phyloP scores from a whole-genome alignment of 2,113 vertebrate species.

The zebrafish (Danio rerio) region DNA sequence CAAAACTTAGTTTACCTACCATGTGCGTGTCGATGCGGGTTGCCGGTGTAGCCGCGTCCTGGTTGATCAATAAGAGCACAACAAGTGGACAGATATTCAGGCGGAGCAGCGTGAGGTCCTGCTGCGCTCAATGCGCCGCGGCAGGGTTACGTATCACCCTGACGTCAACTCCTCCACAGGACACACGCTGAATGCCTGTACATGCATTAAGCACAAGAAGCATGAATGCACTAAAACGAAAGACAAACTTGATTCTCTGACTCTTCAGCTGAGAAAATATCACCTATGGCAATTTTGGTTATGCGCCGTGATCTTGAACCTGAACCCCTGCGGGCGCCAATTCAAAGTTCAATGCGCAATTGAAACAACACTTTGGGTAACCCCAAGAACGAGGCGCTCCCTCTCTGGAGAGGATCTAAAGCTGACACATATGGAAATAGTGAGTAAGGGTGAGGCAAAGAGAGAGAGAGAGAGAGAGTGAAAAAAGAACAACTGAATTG shows the following conservation, averaged over 20 bases:
- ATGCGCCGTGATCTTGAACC: neutral
- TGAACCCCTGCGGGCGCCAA: constrained; percentile 31
- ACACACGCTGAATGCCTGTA: neutral
- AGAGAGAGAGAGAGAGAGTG: constrained; percentile 33
- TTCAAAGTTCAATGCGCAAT: constrained; percentile 39
- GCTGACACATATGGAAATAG: constrained; percentile 77
- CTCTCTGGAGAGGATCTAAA: constrained; percentile 62
- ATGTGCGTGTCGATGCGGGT: constrained; percentile 70
- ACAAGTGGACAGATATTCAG: constrained; percentile 59
- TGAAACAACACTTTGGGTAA: constrained; percentile 60
- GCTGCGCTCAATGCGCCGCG: constrained; percentile 52
- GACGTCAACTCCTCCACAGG: constrained; percentile 47
- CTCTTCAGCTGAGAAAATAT: constrained; percentile 19
- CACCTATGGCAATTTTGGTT: neutral
- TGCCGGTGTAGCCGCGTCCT: constrained; percentile 55
- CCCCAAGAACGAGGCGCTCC: constrained; percentile 28
- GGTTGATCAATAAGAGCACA: constrained; percentile 56
- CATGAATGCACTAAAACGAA: neutral
- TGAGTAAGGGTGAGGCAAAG: constrained; percentile 57
- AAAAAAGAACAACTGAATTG: constrained; percentile 69
- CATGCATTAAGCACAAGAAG: neutral
- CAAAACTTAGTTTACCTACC: constrained; percentile 65
- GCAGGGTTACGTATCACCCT: constrained; percentile 51
- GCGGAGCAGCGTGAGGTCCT: constrained; percentile 2
- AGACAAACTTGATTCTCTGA: neutral